These are phyloP conservation scores for Agrenia bidenticulata DNA, from an alignment of 2,888 invertebrate genomes.

Conservation along the genomic window DNA sequence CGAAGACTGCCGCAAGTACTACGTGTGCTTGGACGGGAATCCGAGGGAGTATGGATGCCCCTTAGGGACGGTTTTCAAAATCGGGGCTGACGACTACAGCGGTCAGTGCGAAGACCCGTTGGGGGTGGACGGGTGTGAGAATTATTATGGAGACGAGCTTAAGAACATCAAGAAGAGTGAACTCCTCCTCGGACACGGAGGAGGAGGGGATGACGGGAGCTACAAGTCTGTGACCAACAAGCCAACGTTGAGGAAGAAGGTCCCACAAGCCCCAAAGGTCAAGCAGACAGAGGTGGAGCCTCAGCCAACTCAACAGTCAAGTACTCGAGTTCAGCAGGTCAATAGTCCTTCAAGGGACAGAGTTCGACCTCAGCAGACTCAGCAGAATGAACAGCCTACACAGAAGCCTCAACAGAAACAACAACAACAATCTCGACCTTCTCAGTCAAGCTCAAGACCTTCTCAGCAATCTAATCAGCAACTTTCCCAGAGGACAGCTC, in stretches of 20 bases:
- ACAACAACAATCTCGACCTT: slow-evolving; percentile 22
- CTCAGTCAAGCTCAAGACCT: slow-evolving; percentile 21
- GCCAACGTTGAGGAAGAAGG: slow-evolving; percentile 49
- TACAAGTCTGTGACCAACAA: slow-evolving; percentile 41
- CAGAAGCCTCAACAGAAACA: slow-evolving; percentile 22
- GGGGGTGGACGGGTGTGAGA: slow-evolving; percentile 95
- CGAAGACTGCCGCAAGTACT: slow-evolving; percentile 73
- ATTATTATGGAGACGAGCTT: slow-evolving; percentile 95
- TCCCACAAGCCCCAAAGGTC: slow-evolving; percentile 37
- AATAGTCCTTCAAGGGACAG: slow-evolving; percentile 25
- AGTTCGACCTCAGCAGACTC: slow-evolving; percentile 28
- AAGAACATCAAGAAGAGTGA: slow-evolving; percentile 94
- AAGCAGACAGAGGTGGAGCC: slow-evolving; percentile 30
- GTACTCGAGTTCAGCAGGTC: slow-evolving; percentile 19
- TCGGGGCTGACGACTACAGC: slow-evolving; percentile 83
- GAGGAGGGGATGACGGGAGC: slow-evolving; percentile 59
- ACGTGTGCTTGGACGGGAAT: slow-evolving; percentile 86
- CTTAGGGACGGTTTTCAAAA: slow-evolving; percentile 93
- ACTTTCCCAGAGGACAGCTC: background rate
- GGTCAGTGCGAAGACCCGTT: slow-evolving; percentile 88
- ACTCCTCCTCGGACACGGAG: slow-evolving; percentile 79
- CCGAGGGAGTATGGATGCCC: slow-evolving; percentile 94
- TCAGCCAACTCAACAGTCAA: slow-evolving; percentile 27
- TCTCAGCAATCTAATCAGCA: slow-evolving; percentile 19
- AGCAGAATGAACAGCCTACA: slow-evolving; percentile 16